A percentile compares a stretch with the other conserved stretches of the same genome.
These are phyloP conservation scores for Paramormyrops hopkinsi DNA, from an alignment of 2,797 vertebrate genomes.

Conservation along the genomic window DNA sequence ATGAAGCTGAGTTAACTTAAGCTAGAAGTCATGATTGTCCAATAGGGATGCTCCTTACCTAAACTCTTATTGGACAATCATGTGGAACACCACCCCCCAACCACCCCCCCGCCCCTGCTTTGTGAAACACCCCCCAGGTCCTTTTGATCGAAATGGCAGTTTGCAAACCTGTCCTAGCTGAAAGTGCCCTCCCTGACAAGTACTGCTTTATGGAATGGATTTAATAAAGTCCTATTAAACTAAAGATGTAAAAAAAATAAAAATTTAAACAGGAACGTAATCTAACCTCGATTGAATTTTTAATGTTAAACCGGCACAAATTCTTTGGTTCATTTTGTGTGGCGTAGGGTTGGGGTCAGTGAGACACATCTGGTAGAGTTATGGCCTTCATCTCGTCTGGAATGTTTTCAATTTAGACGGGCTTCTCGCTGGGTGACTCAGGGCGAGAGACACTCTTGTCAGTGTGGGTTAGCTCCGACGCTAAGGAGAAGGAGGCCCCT, in stretches of 20 bases:
- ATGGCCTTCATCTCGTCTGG: not conserved
- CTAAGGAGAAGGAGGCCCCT: not conserved
- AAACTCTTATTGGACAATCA: not conserved
- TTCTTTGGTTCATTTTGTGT: not conserved
- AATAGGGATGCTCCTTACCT: not conserved
- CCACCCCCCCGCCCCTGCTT: not conserved
- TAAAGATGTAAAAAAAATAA: not conserved
- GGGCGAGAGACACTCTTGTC: not conserved
- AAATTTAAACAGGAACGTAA: not conserved
- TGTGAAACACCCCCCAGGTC: not conserved
- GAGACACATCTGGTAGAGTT: not conserved
- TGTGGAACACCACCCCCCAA: not conserved
- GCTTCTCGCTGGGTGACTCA: not conserved
- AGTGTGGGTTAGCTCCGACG: not conserved
- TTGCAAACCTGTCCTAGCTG: not conserved
- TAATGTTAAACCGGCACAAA: not conserved
- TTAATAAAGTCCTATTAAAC: not conserved
- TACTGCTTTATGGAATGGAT: not conserved
- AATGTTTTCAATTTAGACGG: slow-evolving; percentile 10
- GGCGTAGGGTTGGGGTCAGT: not conserved
- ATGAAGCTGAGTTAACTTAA: not conserved
- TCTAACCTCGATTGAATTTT: not conserved
- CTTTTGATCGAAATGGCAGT: not conserved
- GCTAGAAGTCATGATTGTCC: not conserved
- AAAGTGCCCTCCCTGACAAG: not conserved